Conservation (phyloP, 2,797 vertebrate genomes). For the Calcarius lapponicus region DNA sequence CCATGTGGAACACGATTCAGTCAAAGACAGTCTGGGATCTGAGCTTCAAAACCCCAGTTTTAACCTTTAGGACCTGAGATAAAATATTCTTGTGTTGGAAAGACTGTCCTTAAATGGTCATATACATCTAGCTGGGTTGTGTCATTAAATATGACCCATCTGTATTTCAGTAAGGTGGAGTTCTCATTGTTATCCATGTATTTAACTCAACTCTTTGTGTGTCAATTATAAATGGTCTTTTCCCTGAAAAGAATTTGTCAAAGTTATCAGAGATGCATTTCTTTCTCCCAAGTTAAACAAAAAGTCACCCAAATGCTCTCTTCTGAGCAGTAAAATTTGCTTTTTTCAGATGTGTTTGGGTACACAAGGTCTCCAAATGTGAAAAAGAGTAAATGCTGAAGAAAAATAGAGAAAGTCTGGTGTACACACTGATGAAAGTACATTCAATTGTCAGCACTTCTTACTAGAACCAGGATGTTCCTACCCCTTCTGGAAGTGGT, state of each 20-base stretch:
- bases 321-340: not conserved
- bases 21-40: not conserved
- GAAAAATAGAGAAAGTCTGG: not conserved
- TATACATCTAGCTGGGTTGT: not conserved
- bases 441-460: not conserved
- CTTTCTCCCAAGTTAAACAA: not conserved
- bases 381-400: not conserved
- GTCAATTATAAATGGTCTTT: not conserved
- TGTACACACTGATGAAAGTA: not conserved
- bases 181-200: not conserved
- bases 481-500: not conserved
- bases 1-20: not conserved
- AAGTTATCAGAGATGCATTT: not conserved
- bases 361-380: not conserved
- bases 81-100: not conserved
- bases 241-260: not conserved
- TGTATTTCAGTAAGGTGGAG: not conserved
- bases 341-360: not conserved
- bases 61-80: not conserved
- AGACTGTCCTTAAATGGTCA: not conserved
- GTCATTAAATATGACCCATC: not conserved
- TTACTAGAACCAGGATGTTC: not conserved
- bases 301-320: not conserved
- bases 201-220: not conserved
- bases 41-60: not conserved